Conservation (phyloP, 2,888 invertebrate genomes). For the Reticulitermes lucifugus region DNA sequence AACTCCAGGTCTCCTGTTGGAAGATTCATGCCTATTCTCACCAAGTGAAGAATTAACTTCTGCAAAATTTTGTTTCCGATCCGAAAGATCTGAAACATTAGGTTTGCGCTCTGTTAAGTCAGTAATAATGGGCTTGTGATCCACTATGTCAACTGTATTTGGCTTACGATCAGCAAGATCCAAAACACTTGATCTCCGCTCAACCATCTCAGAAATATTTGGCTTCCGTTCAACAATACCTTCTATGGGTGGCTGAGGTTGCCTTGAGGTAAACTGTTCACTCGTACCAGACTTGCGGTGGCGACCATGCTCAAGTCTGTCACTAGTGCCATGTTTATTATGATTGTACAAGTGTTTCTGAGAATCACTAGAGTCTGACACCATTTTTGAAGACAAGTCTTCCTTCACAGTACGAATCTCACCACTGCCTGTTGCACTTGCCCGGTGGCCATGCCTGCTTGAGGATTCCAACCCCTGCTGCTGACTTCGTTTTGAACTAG, state of each 20-base stretch:
- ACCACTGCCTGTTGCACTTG: neutral
- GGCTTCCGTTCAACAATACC: slow-evolving; percentile 5
- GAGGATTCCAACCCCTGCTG: slow-evolving; percentile 22
- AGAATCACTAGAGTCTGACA: slow-evolving; percentile 3
- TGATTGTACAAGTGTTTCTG: slow-evolving; percentile 24
- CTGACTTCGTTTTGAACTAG: slow-evolving; percentile 11
- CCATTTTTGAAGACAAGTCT: neutral
- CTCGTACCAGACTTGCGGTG: slow-evolving; percentile 18
- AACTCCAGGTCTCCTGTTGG: slow-evolving; percentile 2
- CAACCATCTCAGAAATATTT: slow-evolving; percentile 17
- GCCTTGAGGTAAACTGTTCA: slow-evolving; percentile 20
- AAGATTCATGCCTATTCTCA: slow-evolving; percentile 1
- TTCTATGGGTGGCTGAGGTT: neutral
- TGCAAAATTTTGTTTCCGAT: neutral
- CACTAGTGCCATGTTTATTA: slow-evolving; percentile 16
- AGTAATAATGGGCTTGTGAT: slow-evolving; percentile 17
- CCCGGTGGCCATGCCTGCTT: slow-evolving; percentile 11
- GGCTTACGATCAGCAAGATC: slow-evolving; percentile 10
- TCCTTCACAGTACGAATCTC: slow-evolving; percentile 22
- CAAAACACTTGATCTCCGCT: neutral
- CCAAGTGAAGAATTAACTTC: neutral
- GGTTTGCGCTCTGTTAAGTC: slow-evolving; percentile 16
- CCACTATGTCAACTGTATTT: neutral
- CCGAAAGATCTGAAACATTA: slow-evolving; percentile 2
- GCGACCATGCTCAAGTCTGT: slow-evolving; percentile 9